Percentiles rank a stretch among this genome's conserved stretches.
These are phyloP conservation scores for Bergia puertoricense DNA, from an alignment of 92 coral and sea anemone species.

Conservation along the genomic window DNA sequence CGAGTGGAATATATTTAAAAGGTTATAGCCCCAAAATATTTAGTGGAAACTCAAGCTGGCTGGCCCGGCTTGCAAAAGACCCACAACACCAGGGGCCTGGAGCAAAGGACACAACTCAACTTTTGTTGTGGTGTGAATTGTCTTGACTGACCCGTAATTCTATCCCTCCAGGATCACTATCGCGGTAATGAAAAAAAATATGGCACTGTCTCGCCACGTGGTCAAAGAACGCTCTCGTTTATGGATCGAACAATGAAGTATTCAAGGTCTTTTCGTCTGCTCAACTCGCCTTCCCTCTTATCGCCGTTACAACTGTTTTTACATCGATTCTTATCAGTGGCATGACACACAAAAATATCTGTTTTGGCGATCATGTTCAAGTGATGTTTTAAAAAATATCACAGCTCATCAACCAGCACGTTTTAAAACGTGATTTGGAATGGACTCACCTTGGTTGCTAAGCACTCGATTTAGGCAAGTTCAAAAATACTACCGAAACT, in stretches of 20 bases:
- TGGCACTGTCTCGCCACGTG: slow-evolving; percentile 45
- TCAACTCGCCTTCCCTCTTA: too few relatives aligned
- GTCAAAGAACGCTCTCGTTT: slow-evolving; percentile 1
- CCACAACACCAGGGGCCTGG: slow-evolving; percentile 36
- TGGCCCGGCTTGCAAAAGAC: slow-evolving; percentile 8
- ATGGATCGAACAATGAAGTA: slow-evolving; percentile 1
- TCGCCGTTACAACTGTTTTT: too few relatives aligned
- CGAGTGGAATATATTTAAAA: not conserved
- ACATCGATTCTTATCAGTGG: too few relatives aligned
- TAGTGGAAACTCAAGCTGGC: slow-evolving; percentile 4
- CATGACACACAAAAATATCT: too few relatives aligned
- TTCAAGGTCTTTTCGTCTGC: too few relatives aligned
- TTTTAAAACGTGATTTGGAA: too few relatives aligned
- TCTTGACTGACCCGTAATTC: slow-evolving; percentile 36
- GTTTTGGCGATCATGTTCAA: too few relatives aligned
- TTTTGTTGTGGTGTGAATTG: slow-evolving; percentile 29
- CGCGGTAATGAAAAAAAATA: slow-evolving; percentile 20
- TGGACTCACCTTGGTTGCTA: too few relatives aligned
- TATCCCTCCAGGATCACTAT: slow-evolving; percentile 23
- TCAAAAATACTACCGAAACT: too few relatives aligned
- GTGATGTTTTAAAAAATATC: too few relatives aligned
- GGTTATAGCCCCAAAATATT: not conserved
- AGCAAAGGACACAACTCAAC: slow-evolving; percentile 44
- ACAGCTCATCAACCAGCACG: too few relatives aligned
- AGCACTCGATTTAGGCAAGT: too few relatives aligned